Evolutionary conservation across 2,113 vertebrate species (phyloP).

Genomic region (Oostethus manadensis): DNA sequence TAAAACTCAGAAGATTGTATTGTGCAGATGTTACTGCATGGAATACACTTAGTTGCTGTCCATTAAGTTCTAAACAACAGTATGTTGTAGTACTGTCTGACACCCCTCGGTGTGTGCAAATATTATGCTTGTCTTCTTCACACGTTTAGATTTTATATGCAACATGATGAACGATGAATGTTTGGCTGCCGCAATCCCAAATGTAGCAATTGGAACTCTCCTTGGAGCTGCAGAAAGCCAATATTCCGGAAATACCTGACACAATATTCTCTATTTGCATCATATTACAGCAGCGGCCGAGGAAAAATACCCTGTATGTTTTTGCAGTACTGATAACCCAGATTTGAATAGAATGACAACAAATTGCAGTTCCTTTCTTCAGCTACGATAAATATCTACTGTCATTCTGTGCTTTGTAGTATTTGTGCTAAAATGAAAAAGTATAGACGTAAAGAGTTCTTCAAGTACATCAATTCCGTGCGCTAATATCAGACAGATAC

Average conservation of each 20-base stretch:
- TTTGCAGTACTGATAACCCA: too few species aligned
- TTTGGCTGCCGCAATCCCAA: conserved; percentile 56
- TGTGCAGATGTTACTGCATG: conserved; percentile 48
- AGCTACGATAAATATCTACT: neutral
- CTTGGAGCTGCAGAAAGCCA: conserved; percentile 14
- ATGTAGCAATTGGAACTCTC: conserved; percentile 51
- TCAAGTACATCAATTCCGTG: conserved; percentile 13
- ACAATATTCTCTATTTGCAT: conserved; percentile 13
- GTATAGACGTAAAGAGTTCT: neutral
- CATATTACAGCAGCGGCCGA: conserved; percentile 33
- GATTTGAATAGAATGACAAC: neutral
- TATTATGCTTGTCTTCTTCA: conserved; percentile 40
- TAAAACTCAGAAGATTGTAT: conserved; percentile 45
- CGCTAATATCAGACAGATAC: conserved; percentile 7
- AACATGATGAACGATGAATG: conserved; percentile 67
- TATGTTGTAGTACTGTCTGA: conserved; percentile 64
- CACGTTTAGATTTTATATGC: conserved; percentile 55
- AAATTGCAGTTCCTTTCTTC: neutral
- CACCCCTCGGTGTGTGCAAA: conserved; percentile 16
- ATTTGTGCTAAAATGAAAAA: conserved; percentile 16
- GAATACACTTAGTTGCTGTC: conserved; percentile 36
- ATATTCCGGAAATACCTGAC: conserved; percentile 24
- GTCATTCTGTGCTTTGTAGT: conserved; percentile 5
- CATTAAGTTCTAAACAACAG: conserved; percentile 37
- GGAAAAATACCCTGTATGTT: too few species aligned